These are phyloP conservation scores for Hololepta plana DNA, from an alignment of 2,888 invertebrate genomes.

Conservation along the genomic window DNA sequence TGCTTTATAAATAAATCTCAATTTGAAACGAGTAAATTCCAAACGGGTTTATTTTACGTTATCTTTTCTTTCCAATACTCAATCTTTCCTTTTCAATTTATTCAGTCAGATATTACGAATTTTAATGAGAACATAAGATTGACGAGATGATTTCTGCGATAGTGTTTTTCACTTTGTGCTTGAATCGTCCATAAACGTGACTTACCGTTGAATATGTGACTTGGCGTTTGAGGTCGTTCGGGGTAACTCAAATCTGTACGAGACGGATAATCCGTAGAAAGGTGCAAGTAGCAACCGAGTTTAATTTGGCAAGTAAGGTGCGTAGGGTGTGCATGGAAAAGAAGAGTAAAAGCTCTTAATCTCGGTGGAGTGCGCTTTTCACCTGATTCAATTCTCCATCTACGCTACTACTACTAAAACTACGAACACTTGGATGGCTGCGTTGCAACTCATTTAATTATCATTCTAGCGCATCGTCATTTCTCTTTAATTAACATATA, in stretches of 20 bases:
- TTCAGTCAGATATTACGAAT: neutral
- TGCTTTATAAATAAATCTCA: too few species aligned
- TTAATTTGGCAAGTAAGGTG: neutral
- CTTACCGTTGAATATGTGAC: slow-evolving; percentile 20
- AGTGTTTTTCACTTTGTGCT: too few species aligned
- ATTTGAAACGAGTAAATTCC: too few species aligned
- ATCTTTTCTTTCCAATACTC: neutral
- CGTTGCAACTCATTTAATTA: too few species aligned
- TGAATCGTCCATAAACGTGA: too few species aligned
- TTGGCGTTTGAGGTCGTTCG: slow-evolving; percentile 21
- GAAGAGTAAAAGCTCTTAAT: too few species aligned
- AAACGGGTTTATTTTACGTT: neutral
- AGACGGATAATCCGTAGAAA: neutral
- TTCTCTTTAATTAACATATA: too few species aligned
- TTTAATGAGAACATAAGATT: neutral
- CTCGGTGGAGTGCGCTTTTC: too few species aligned
- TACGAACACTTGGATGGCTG: too few species aligned
- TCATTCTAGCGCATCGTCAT: too few species aligned
- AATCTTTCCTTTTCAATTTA: slow-evolving; percentile 1
- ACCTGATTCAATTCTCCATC: slow-evolving; percentile 1
- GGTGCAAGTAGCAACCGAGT: neutral
- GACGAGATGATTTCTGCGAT: too few species aligned
- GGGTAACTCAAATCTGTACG: slow-evolving; percentile 21
- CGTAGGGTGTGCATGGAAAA: neutral
- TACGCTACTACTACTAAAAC: too few species aligned